A percentile compares a stretch with the other conserved stretches of the same genome.
These are phyloP conservation scores for Alcedo quadribrachys DNA, from an alignment of 2,797 vertebrate genomes.

Conservation along the genomic window DNA sequence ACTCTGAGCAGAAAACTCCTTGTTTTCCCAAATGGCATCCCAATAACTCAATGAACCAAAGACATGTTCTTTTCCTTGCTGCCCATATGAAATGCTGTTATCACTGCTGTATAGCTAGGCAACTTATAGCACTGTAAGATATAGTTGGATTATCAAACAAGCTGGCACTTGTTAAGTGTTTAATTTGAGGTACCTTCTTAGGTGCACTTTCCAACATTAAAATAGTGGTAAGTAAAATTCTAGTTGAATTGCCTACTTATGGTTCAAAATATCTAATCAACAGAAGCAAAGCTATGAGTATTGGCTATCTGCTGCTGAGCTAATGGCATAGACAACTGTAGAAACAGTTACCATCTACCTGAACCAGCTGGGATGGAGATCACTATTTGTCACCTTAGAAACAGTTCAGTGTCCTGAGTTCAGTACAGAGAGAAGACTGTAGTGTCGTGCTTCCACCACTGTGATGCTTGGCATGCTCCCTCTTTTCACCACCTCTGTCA, in stretches of 20 bases:
- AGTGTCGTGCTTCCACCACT: neutral
- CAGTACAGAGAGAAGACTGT: neutral
- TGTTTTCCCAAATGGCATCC: neutral
- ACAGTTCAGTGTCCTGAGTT: neutral
- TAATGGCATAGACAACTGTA: neutral
- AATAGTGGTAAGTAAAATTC: neutral
- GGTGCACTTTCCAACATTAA: neutral
- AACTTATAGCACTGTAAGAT: neutral
- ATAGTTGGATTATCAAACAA: neutral
- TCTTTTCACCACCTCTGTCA: neutral
- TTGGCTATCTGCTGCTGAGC: neutral
- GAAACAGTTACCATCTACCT: neutral
- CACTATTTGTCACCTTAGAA: neutral
- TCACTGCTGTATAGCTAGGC: neutral
- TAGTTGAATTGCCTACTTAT: neutral
- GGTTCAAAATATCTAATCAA: neutral
- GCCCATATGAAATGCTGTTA: neutral
- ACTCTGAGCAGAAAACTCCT: neutral
- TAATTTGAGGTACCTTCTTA: neutral
- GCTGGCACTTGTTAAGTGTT: neutral
- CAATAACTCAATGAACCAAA: neutral
- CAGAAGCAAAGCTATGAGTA: neutral
- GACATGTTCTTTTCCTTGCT: neutral
- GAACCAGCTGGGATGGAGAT: neutral
- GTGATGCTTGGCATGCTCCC: neutral